phyloP scores from a whole-genome alignment of 2,797 vertebrate genomes.

The Thamnophis elegans region DNA sequence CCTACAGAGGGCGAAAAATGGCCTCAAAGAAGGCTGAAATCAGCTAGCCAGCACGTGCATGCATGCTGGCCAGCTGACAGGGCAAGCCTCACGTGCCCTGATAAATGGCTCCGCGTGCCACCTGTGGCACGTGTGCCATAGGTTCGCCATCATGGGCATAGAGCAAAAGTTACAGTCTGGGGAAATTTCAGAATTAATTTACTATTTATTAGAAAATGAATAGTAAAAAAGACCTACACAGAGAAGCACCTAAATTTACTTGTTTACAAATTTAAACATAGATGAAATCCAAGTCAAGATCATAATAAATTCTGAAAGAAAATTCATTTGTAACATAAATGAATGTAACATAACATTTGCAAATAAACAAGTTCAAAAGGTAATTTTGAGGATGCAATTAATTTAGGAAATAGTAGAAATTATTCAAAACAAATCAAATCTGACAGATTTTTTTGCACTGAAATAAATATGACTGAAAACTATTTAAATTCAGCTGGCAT shows the following conservation, averaged over 20 bases:
- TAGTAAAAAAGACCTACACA: neutral
- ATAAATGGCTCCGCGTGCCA: too few species aligned
- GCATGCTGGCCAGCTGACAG: too few species aligned
- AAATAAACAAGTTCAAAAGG: neutral
- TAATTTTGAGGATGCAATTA: neutral
- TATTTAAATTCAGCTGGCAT: neutral
- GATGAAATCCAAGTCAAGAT: neutral
- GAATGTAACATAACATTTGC: neutral
- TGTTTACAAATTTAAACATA: neutral
- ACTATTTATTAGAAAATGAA: neutral
- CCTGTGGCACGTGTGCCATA: too few species aligned
- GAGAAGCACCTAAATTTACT: neutral
- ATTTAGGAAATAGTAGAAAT: neutral
- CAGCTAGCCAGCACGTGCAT: too few species aligned
- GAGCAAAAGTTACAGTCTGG: neutral
- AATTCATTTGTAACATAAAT: neutral
- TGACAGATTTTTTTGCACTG: neutral
- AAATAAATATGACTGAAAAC: neutral
- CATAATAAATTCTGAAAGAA: neutral
- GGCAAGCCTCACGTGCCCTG: too few species aligned
- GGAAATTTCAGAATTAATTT: neutral
- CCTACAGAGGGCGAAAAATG: too few species aligned
- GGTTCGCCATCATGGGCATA: too few species aligned
- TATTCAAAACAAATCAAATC: neutral
- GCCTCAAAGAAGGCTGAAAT: too few species aligned